phyloP scores from a whole-genome alignment of 2,888 invertebrate genomes.

The Chymomyza caudatula region DNA sequence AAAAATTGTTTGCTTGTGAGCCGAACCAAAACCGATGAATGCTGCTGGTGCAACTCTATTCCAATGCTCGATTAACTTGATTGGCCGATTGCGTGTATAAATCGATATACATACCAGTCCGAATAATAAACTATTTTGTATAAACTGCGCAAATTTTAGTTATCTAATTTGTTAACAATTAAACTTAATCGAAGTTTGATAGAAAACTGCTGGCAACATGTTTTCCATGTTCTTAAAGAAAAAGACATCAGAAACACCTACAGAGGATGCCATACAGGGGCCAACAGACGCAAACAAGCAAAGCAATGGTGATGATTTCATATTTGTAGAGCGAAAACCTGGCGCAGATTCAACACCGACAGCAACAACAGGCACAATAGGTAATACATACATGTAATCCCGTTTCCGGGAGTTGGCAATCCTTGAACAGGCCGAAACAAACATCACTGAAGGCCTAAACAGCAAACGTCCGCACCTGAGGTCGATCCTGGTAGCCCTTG shows the following conservation, averaged over 20 bases:
- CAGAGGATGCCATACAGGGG: slow-evolving; percentile 57
- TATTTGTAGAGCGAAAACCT: slow-evolving; percentile 66
- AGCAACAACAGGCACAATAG: slow-evolving; percentile 8
- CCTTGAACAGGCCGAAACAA: too few relatives aligned
- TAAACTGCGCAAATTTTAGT: slow-evolving; percentile 27
- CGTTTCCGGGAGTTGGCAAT: too few relatives aligned
- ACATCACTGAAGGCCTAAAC: too few relatives aligned
- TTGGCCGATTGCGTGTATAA: not conserved
- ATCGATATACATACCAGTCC: not conserved
- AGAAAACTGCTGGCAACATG: slow-evolving; percentile 48
- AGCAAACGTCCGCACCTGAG: too few relatives aligned
- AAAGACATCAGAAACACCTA: slow-evolving; percentile 62
- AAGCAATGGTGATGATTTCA: slow-evolving; percentile 69
- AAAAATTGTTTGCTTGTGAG: slow-evolving; percentile 35
- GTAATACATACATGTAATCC: too few relatives aligned
- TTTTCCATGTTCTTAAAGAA: slow-evolving; percentile 73
- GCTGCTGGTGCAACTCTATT: not conserved
- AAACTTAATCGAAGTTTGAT: not conserved
- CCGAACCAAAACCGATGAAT: not conserved
- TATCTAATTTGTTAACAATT: not conserved
- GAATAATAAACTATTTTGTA: not conserved
- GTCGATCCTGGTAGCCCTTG: too few relatives aligned
- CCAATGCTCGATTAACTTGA: not conserved
- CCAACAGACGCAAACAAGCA: slow-evolving; percentile 36
- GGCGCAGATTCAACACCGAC: slow-evolving; percentile 37